Evolutionary conservation across 1,140 invertebrate genomes (phyloP).

Genomic region (Lucilia sericata): DNA sequence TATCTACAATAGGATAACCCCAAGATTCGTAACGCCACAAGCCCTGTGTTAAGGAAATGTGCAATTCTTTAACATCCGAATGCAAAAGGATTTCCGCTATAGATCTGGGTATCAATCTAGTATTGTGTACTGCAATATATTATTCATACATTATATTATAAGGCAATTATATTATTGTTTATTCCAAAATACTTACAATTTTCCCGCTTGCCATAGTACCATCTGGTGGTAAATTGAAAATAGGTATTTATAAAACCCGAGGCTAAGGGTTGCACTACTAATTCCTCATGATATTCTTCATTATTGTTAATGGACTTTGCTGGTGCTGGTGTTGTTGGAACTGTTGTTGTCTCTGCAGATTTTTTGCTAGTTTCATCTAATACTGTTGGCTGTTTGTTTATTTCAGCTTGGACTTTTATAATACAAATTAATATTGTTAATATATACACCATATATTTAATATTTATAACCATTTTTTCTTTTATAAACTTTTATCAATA

Average conservation of each 20-base stretch:
- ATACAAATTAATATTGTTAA: not conserved
- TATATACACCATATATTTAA: not conserved
- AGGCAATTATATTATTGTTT: too few relatives aligned
- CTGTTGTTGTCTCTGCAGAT: not conserved
- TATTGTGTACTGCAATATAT: slow-evolving; percentile 78
- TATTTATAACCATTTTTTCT: not conserved
- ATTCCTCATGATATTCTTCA: slow-evolving; percentile 83
- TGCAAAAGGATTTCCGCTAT: slow-evolving; percentile 89
- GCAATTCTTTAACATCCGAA: slow-evolving; percentile 89
- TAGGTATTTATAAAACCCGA: slow-evolving; percentile 84
- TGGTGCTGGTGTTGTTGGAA: not conserved
- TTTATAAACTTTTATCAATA: not conserved
- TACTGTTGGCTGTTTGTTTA: not conserved
- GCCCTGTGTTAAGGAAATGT: slow-evolving; percentile 92
- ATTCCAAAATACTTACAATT: slow-evolving; percentile 71
- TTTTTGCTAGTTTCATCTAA: slow-evolving; percentile 7
- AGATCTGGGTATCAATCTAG: slow-evolving; percentile 88
- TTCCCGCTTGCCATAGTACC: slow-evolving; percentile 72
- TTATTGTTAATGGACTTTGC: slow-evolving; percentile 46
- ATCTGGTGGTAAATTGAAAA: slow-evolving; percentile 87
- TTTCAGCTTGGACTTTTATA: not conserved
- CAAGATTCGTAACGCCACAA: slow-evolving; percentile 92
- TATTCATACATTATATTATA: too few relatives aligned
- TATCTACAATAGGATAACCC: slow-evolving; percentile 90
- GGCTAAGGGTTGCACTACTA: slow-evolving; percentile 82